Base-by-base conservation (phyloP, 2,888 invertebrate species). In the Trachelus tabidus region DNA sequence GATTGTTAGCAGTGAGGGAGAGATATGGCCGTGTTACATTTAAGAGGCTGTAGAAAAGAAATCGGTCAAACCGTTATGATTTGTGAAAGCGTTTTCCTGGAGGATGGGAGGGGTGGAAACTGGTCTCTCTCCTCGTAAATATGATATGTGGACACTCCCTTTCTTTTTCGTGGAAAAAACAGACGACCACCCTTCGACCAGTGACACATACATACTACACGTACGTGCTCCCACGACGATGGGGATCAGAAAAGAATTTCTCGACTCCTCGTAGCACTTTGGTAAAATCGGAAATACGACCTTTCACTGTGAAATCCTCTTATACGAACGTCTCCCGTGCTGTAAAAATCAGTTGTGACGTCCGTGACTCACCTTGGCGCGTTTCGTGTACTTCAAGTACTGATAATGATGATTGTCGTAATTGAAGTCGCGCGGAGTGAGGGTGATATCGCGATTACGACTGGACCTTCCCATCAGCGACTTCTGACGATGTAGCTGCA, bases 321-420 rank as follows among this genome's bases (percentile, higher is more conserved):
- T 56, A 56, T 56, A 56, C 1, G 40, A 40, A 23, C 23, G 23
- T 0, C 40, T 15, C 6, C 6, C 15, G 15, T 56, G 15, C 56
- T 9, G 9, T 2, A 56, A 9, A 6, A 6, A 6, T 56, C 23
- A 23, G 9, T 9, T 2, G 9, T 9, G 9, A 56, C 56, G 9
- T 56, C 23, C 9, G 23, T 3, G 56, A 82, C 85, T 85, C 80
- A 94, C 94, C 93, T 94, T 94, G 89, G 94, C 94, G 87, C 94
- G 95, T 89, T 95, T 95, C 77, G 94, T 95, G 89, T 95, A 96
- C 91, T 95, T 95, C 85, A 95, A 94, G 91, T 95, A 95, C 89
- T 95, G 95, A 92, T 95, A 96, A 91, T 95, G 95, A 91, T 96
- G 95, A 92, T 95, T 95, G 88, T 95, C 95, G 87, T 95, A 95